A percentile compares a stretch with the other conserved stretches of the same genome.
These are phyloP conservation scores for Gobionotothen gibberifrons DNA, from an alignment of 2,797 vertebrate species.

Conservation along the genomic window DNA sequence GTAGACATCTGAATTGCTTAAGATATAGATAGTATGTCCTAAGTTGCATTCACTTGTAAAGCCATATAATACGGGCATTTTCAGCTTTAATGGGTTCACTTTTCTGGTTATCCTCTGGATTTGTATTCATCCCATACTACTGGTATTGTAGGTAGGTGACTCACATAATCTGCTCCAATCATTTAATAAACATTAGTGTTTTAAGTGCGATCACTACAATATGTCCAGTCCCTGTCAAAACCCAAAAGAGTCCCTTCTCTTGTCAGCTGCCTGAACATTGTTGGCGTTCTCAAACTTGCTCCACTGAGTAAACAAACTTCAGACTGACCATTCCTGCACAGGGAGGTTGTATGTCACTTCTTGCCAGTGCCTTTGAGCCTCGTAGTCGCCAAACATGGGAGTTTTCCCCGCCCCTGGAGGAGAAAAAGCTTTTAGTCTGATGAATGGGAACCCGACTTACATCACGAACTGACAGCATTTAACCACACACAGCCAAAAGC, in stretches of 20 bases:
- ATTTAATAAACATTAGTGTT: not conserved
- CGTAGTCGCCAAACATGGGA: conserved; percentile 98
- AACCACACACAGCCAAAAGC: not conserved
- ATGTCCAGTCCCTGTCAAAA: not conserved
- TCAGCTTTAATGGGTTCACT: not conserved
- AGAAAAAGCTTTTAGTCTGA: conserved; percentile 38
- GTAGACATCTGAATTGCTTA: not conserved
- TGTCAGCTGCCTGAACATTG: not conserved
- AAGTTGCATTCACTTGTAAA: not conserved
- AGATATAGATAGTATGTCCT: not conserved
- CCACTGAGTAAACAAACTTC: conserved; percentile 14
- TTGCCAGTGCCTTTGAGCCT: conserved; percentile 99
- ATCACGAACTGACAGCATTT: not conserved
- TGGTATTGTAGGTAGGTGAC: not conserved
- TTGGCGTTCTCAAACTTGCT: not conserved
- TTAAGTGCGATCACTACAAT: not conserved
- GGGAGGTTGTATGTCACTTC: conserved; percentile 96
- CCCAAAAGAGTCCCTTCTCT: not conserved
- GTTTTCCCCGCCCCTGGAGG: conserved; percentile 90
- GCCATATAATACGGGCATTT: not conserved
- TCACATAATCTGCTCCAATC: not conserved
- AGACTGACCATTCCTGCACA: conserved; percentile 89
- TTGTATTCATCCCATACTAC: not conserved
- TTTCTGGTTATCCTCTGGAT: not conserved
- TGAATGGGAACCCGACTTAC: conserved; percentile 10